These are phyloP conservation scores for Nasonia vitripennis DNA, from an alignment of 1,140 invertebrate genomes.

Conservation along the genomic window DNA sequence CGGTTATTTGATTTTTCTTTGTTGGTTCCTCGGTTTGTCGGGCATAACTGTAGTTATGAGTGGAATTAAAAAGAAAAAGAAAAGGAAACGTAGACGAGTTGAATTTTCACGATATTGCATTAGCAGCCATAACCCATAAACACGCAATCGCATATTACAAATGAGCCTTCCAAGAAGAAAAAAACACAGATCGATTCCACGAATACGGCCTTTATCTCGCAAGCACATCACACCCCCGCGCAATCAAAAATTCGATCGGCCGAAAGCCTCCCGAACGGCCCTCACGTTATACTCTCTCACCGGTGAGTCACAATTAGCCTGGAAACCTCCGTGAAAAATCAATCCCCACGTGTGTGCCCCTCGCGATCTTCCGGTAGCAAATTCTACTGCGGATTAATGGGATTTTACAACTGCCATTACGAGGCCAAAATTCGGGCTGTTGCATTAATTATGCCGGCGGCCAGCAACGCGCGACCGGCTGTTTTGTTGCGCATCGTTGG, in stretches of 20 bases:
- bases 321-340: conserved; percentile 19
- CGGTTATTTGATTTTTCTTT: no score
- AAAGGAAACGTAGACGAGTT: no score
- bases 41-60: no score
- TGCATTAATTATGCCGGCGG: conserved; percentile 19
- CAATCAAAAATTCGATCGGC: not conserved
- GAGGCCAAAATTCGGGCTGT: not conserved
- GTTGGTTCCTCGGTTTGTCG: no score
- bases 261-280: not conserved
- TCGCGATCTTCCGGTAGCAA: not conserved
- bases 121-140: not conserved
- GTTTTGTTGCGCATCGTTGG: not conserved
- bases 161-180: not conserved
- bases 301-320: conserved; percentile 10
- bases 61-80: no score
- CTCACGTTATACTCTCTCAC: not conserved
- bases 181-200: not conserved
- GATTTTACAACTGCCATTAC: conserved; percentile 7
- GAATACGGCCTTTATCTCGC: not conserved
- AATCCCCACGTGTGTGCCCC: not conserved
- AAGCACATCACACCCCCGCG: not conserved
- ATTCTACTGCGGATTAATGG: conserved; percentile 18
- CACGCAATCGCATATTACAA: not conserved
- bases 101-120: not conserved
- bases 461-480: no score